Evolutionary conservation across 2,113 vertebrate species (phyloP).

Genomic region (Eulacestoma nigropectus): DNA sequence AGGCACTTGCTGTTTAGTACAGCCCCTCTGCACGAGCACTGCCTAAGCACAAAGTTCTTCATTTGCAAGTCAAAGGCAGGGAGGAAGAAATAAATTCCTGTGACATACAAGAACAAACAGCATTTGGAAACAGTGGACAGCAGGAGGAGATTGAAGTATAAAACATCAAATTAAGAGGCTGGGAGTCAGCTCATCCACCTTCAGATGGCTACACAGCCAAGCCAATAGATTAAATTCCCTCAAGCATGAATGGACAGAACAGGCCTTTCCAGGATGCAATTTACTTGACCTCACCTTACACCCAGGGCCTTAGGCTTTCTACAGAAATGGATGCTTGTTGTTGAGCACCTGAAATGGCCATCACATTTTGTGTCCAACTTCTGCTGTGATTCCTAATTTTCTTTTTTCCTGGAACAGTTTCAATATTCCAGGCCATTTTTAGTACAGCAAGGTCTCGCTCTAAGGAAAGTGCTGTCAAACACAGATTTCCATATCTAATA

Average conservation of each 20-base stretch:
- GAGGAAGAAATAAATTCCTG: neutral
- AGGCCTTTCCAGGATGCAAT: fast-evolving
- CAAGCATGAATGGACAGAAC: fast-evolving
- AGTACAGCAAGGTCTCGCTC: neutral
- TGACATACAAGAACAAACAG: fast-evolving
- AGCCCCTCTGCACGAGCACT: neutral
- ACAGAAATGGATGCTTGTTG: neutral
- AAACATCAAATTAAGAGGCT: neutral
- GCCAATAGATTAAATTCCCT: neutral
- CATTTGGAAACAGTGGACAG: neutral
- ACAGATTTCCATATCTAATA: neutral
- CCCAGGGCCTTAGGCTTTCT: neutral
- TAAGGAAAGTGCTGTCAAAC: neutral
- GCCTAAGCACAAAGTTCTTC: neutral
- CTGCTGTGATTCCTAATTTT: neutral
- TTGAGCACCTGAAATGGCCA: neutral
- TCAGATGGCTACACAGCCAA: neutral
- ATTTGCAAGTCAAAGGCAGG: neutral
- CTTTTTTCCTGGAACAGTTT: neutral
- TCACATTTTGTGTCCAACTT: neutral
- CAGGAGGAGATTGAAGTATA: neutral
- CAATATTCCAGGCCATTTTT: neutral
- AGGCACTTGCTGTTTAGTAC: neutral
- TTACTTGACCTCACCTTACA: neutral
- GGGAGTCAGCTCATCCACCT: neutral